These are phyloP conservation scores for Mastomys coucha DNA, from an alignment of 2,113 vertebrate genomes.

Conservation along the genomic window DNA sequence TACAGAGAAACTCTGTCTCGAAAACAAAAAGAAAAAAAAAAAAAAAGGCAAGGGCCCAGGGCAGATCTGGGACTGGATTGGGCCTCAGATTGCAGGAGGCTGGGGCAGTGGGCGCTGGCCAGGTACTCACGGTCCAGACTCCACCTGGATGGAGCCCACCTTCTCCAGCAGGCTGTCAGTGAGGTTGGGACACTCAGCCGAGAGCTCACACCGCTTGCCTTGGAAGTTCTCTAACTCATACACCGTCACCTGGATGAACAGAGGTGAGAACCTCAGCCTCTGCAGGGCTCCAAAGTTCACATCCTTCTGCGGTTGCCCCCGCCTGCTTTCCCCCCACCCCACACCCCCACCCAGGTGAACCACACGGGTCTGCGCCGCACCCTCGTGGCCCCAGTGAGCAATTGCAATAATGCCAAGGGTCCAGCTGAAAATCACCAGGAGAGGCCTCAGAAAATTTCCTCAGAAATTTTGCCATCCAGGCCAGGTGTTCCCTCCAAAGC, in stretches of 20 bases:
- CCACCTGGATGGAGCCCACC: constrained; percentile 93
- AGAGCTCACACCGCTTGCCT: constrained; percentile 91
- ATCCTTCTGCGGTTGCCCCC: too few relatives aligned
- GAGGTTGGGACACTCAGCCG: constrained; percentile 91
- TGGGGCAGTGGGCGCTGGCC: background rate
- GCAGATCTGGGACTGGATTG: background rate
- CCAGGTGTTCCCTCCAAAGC: background rate
- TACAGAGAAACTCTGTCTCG: too few relatives aligned
- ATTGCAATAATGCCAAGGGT: background rate
- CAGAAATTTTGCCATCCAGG: background rate
- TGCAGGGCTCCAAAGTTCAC: accelerated
- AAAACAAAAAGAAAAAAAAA: too few relatives aligned
- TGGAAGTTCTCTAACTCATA: constrained; percentile 93
- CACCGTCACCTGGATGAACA: constrained; percentile 81
- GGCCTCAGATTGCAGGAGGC: background rate
- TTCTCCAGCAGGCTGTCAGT: constrained; percentile 91
- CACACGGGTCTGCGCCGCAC: background rate
- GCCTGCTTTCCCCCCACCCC: too few relatives aligned
- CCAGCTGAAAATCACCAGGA: background rate
- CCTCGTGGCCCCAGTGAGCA: background rate
- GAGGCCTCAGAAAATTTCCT: background rate
- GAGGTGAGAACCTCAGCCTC: accelerated
- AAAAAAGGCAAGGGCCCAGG: too few relatives aligned
- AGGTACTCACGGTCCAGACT: constrained; percentile 91
- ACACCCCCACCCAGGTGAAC: background rate